phyloP scores from a whole-genome alignment of 2,113 vertebrate genomes.

The Syngnathus scovelli region DNA sequence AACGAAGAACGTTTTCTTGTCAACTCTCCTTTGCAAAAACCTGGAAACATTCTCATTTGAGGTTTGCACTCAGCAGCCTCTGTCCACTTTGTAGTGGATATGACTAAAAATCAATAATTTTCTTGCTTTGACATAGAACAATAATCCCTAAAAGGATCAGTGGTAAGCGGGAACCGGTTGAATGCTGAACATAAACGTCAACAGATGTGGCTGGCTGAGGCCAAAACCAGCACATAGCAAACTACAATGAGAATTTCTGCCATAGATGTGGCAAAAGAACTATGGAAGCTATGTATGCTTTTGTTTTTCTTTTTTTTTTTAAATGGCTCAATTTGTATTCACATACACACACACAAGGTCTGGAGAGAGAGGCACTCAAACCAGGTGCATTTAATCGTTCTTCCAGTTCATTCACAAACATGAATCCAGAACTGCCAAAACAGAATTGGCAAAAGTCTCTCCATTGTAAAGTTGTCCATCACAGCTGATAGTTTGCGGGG shows the following conservation, averaged over 20 bases:
- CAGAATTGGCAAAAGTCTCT: slow-evolving; percentile 7
- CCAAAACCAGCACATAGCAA: background rate
- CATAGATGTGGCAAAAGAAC: background rate
- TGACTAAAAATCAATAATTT: slow-evolving; percentile 1
- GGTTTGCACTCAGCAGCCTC: background rate
- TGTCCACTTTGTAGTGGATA: background rate
- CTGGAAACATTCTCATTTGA: background rate
- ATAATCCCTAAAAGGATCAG: background rate
- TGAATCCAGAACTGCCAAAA: slow-evolving; percentile 15
- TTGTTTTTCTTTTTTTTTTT: background rate
- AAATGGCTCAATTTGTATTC: slow-evolving; percentile 10
- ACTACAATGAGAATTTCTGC: background rate
- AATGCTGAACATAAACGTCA: background rate
- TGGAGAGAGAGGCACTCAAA: slow-evolving; percentile 9
- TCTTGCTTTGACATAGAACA: background rate
- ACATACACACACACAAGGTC: background rate
- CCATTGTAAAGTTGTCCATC: slow-evolving; percentile 45
- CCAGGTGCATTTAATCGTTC: slow-evolving; percentile 22
- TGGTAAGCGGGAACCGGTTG: background rate
- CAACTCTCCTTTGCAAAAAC: background rate
- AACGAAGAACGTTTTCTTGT: background rate
- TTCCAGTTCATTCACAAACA: slow-evolving; percentile 21
- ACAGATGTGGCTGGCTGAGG: background rate
- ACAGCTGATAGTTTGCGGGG: slow-evolving; percentile 38
- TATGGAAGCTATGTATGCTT: slow-evolving; percentile 6